A percentile compares a stretch with the other conserved stretches of the same genome.
Evolutionary conservation across 2,797 vertebrate species (phyloP).

Genomic region (Netta rufina): DNA sequence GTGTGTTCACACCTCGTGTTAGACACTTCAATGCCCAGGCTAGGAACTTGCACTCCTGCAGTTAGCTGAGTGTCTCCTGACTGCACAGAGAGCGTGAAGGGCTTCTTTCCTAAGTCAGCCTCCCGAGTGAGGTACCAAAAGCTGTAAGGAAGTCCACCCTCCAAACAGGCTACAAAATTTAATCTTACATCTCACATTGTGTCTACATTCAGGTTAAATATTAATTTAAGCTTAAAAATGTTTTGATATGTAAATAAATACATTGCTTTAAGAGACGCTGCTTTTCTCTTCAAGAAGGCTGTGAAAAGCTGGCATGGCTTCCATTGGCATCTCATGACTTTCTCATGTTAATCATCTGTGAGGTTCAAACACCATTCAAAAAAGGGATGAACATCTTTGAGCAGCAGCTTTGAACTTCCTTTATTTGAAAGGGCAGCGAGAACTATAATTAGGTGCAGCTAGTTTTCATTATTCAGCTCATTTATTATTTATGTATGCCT

Average conservation of each 20-base stretch:
- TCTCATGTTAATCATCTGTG: background rate
- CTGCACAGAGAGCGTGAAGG: background rate
- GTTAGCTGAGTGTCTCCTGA: background rate
- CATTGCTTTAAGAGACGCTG: background rate
- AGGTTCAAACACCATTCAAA: conserved; percentile 19
- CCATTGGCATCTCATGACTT: background rate
- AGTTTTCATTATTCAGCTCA: conserved; percentile 36
- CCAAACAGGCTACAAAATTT: background rate
- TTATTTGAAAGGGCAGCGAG: conserved; percentile 34
- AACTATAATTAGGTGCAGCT: conserved; percentile 46
- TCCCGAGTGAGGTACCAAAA: background rate
- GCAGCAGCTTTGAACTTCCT: conserved; percentile 44
- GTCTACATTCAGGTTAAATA: background rate
- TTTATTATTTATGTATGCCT: conserved; percentile 60
- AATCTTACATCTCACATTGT: background rate
- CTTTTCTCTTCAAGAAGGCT: background rate
- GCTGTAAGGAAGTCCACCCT: background rate
- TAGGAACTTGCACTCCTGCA: background rate
- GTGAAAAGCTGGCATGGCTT: background rate
- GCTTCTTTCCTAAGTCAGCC: background rate
- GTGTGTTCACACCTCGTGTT: background rate
- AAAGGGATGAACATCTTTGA: background rate
- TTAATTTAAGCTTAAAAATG: background rate
- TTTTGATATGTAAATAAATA: conserved; percentile 26
- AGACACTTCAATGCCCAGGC: background rate